Percentiles rank a stretch among this genome's conserved stretches.
Conservation (phyloP, 2,888 invertebrate species). For the Synergus itoensis region DNA sequence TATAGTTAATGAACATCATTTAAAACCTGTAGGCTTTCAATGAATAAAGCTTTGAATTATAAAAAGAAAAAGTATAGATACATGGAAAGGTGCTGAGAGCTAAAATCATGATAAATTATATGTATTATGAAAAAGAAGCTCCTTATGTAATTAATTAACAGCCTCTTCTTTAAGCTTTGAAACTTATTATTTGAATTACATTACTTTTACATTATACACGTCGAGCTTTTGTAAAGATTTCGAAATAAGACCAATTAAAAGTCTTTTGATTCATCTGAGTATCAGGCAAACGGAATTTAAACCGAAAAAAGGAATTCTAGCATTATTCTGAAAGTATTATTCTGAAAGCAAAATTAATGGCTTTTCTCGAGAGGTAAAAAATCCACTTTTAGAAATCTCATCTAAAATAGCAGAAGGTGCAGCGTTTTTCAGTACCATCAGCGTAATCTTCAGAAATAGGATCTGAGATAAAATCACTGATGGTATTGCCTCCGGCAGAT, state of each 20-base stretch:
- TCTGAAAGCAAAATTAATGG: too few species aligned
- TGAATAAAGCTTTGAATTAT: not conserved
- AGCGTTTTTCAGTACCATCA: not conserved
- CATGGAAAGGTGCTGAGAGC: not conserved
- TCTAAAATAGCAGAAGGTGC: not conserved
- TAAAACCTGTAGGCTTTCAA: not conserved
- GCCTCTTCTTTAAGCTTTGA: not conserved
- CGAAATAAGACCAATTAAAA: not conserved
- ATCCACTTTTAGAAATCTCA: not conserved
- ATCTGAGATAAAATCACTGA: not conserved
- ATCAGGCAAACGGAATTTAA: too few species aligned
- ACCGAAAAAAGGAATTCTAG: too few species aligned
- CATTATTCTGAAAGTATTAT: too few species aligned
- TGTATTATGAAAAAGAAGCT: not conserved
- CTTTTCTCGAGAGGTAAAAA: not conserved
- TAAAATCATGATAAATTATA: not conserved
- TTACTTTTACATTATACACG: not conserved
- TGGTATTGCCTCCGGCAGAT: constrained; percentile 13
- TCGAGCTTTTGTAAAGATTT: not conserved
- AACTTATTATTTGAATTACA: too few species aligned
- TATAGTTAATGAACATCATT: not conserved
- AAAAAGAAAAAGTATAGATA: not conserved
- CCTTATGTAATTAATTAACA: not conserved
- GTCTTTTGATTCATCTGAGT: not conserved
- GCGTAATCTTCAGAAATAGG: constrained; percentile 2